A percentile compares a stretch with the other conserved stretches of the same genome.
These are phyloP conservation scores for Syngnathus floridae DNA, from an alignment of 2,113 vertebrate species.

Conservation along the genomic window DNA sequence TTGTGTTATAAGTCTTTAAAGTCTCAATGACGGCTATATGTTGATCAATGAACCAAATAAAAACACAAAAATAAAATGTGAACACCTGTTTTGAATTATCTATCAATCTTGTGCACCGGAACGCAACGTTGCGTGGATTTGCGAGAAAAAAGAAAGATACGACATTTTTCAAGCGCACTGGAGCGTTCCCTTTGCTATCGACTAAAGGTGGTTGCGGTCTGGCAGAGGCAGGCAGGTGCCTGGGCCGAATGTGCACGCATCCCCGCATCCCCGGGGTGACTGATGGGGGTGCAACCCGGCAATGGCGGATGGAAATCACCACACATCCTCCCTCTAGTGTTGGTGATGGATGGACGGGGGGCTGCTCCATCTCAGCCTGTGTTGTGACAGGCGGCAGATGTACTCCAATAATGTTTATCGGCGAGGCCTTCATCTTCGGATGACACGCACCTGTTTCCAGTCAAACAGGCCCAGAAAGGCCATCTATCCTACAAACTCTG, in stretches of 20 bases:
- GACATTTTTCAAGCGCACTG: slow-evolving; percentile 62
- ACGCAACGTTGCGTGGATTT: slow-evolving; percentile 34
- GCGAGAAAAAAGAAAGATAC: slow-evolving; percentile 18
- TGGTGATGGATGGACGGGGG: slow-evolving; percentile 71
- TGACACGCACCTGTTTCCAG: slow-evolving; percentile 74
- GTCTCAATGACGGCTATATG: slow-evolving; percentile 4
- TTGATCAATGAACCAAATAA: slow-evolving; percentile 12
- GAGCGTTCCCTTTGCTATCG: slow-evolving; percentile 44
- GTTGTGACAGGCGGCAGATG: slow-evolving; percentile 79
- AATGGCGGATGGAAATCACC: slow-evolving; percentile 30
- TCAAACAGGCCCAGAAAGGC: slow-evolving; percentile 63
- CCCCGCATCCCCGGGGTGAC: slow-evolving; percentile 50
- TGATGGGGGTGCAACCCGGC: slow-evolving; percentile 52
- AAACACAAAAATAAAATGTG: slow-evolving; percentile 1
- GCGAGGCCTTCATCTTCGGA: slow-evolving; percentile 67
- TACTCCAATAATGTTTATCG: slow-evolving; percentile 79
- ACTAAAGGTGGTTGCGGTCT: slow-evolving; percentile 36
- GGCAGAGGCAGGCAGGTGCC: slow-evolving; percentile 50
- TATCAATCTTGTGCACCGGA: slow-evolving; percentile 12
- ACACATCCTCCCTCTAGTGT: slow-evolving; percentile 32
- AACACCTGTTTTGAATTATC: slow-evolving; percentile 13
- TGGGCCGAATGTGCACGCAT: slow-evolving; percentile 38
- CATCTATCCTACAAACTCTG: slow-evolving; percentile 61
- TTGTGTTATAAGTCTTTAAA: not conserved
- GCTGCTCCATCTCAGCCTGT: slow-evolving; percentile 36